Base-by-base conservation (phyloP, 2,888 invertebrate species). In the Meghimatium bilineatum region DNA sequence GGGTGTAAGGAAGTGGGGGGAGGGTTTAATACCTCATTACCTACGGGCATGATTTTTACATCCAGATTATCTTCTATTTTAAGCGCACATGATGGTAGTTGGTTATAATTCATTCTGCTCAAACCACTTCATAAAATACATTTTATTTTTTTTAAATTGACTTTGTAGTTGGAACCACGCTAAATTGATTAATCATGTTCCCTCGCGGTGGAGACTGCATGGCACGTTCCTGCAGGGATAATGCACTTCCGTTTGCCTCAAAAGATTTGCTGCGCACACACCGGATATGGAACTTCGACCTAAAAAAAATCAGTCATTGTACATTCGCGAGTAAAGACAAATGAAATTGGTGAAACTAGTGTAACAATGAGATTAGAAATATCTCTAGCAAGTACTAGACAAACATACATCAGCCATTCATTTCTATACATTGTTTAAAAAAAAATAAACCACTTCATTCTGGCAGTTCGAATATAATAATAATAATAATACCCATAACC, bases 241-340 rank as follows among this genome's bases (percentile, higher is more conserved):
- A 72, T 72, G 72, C 44, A 72, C 72, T 72, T 72, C 72, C 72
- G 72, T 14, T 72, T 72, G 72, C 49, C 29, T 72, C n/a, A 44
- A 72, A 44, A 72, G 66, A 66, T 29, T 32, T 10, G 32, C 66
- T 66, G 32, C 66, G 66, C 72, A n/a, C 14, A 29, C 14, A 44
- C 72, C 72, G 72, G 72, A 72, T 72, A 44, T 44, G 49, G 72
- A 72, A 44, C n/a, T 72, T 72, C 72, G 72, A 72, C 72, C 72
- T 72, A 72, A 38, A 72, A 72, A 72, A 29, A 44, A 44, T 44
- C 44, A 44, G 49, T 14, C n/a, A 49, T 49, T n/a, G 72, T 44
- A 49, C 72, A 72, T 69, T 44, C 26, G 72, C 44, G 29, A 44
- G 44, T 3, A 44, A 44, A 72, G 29, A 29, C 44, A n/a, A 29